Conservation (phyloP, 1,140 invertebrate genomes). For the Caenorhabditis brenneri region DNA sequence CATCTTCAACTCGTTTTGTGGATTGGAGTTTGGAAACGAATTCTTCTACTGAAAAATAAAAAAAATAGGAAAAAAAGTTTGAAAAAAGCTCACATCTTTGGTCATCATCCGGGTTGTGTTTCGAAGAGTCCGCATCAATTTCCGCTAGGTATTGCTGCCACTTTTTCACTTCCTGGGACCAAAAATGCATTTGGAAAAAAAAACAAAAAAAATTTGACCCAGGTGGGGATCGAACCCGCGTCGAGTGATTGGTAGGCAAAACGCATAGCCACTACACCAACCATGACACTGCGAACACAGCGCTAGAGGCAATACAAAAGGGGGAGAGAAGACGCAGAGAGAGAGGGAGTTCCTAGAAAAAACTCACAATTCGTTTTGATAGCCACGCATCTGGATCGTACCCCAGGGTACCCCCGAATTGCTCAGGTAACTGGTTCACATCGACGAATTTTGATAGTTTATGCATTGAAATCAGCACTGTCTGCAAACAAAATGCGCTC, state of each 20-base stretch:
- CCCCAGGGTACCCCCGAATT: slow-evolving; percentile 41
- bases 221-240: no score
- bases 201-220: no score
- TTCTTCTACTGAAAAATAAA: slow-evolving; percentile 10
- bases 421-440: slow-evolving; percentile 45
- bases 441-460: slow-evolving; percentile 52
- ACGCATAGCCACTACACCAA: no score
- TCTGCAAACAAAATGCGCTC: neutral
- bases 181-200: no score
- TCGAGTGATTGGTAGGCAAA: no score
- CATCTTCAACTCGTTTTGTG: neutral
- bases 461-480: slow-evolving; percentile 47
- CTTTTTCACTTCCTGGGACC: neutral
- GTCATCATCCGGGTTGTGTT: neutral
- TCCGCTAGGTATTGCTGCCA: slow-evolving; percentile 16
- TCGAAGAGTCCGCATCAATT: neutral
- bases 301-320: no score
- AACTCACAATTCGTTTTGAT: no score
- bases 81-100: neutral
- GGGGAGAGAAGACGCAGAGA: no score
- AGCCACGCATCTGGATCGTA: slow-evolving; percentile 52
- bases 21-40: neutral
- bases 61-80: no score
- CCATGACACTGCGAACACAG: no score
- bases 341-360: no score